Evolutionary conservation across 64 coral and sea anemone genomes (phyloP).

Genomic region (Actinia equina): DNA sequence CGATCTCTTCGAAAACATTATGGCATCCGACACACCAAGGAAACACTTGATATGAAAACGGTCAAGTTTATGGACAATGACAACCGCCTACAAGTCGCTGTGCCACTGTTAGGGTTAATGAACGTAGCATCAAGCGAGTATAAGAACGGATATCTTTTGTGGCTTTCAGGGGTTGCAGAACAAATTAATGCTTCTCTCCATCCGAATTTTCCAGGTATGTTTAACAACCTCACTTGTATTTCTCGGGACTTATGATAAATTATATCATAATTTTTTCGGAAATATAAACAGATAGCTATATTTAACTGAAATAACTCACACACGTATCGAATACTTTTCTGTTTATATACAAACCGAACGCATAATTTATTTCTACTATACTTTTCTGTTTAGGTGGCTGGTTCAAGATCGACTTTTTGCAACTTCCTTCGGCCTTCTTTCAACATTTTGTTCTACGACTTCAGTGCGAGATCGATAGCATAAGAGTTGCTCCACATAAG

Average conservation of each 20-base stretch:
- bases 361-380: too few relatives aligned
- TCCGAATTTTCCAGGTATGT: constrained; percentile 34
- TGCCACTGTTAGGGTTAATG: neutral
- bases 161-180: constrained; percentile 15
- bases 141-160: constrained; percentile 7
- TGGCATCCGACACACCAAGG: too few relatives aligned
- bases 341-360: too few relatives aligned
- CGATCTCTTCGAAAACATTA: too few relatives aligned
- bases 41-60: neutral
- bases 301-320: neutral
- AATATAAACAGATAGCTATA: neutral
- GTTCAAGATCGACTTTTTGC: neutral
- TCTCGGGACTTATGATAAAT: constrained; percentile 23
- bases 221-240: constrained; percentile 27
- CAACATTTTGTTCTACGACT: constrained; percentile 2
- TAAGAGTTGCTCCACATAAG: neutral
- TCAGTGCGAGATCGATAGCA: neutral
- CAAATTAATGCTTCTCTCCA: constrained; percentile 36
- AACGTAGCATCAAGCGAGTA: neutral
- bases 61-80: constrained; percentile 15
- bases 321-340: neutral
- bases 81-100: neutral
- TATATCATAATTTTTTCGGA: constrained; percentile 15
- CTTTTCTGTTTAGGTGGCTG: neutral
- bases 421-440: constrained; percentile 6